phyloP scores from a whole-genome alignment of 2,797 vertebrate species.

The Gambelia wislizenii region DNA sequence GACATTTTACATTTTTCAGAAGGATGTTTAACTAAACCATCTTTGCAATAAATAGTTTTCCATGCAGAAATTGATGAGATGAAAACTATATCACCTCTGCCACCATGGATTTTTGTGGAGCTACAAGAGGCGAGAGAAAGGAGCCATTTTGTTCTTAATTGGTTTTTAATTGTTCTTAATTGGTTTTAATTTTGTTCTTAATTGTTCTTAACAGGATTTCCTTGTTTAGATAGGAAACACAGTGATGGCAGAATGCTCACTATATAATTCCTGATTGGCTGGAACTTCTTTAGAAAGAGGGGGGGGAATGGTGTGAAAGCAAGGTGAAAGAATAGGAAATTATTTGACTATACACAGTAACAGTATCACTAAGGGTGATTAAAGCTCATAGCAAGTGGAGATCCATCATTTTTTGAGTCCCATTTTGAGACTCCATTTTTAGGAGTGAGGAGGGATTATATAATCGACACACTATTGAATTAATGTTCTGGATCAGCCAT shows the following conservation, averaged over 20 bases:
- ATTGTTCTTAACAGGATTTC: no score
- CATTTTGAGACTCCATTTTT: no score
- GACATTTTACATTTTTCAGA: conserved; percentile 8
- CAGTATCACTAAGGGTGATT: not conserved
- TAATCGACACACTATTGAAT: no score
- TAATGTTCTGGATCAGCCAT: no score
- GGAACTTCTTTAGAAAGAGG: not conserved
- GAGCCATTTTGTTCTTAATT: not conserved
- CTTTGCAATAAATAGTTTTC: not conserved
- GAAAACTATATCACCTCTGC: not conserved
- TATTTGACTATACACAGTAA: not conserved
- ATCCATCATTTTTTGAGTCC: no score
- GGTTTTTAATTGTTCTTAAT: not conserved
- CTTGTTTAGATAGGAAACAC: not conserved
- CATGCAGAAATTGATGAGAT: rapidly evolving
- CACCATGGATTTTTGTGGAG: not conserved
- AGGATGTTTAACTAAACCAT: conserved; percentile 11
- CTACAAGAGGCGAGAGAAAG: not conserved
- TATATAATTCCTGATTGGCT: not conserved
- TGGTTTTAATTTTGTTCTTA: no score
- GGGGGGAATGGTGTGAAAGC: no score
- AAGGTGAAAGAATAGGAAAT: not conserved
- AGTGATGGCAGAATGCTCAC: not conserved
- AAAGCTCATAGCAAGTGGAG: not conserved
- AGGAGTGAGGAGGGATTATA: no score